phyloP scores from a whole-genome alignment of 2,888 invertebrate genomes.

The Tachina lurida region DNA sequence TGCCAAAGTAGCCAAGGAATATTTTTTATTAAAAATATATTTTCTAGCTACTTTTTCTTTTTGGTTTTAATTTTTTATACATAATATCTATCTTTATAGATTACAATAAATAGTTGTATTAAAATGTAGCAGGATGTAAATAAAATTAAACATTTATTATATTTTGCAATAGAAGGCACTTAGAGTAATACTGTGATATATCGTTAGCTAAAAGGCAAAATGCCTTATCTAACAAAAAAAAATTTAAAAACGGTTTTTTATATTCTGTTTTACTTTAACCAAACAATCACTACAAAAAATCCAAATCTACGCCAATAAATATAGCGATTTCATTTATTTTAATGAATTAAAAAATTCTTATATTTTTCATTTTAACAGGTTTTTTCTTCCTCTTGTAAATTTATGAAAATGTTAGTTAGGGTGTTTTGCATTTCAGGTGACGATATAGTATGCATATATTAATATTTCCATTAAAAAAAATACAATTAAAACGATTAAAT shows the following conservation, averaged over 20 bases:
- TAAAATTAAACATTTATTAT: neutral
- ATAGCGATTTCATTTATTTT: too few species aligned
- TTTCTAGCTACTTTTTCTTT: neutral
- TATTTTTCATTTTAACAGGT: too few species aligned
- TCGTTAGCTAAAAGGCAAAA: neutral
- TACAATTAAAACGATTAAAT: neutral
- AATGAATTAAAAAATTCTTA: too few species aligned
- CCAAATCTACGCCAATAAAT: too few species aligned
- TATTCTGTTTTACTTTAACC: too few species aligned
- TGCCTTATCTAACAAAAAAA: too few species aligned
- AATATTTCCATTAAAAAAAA: neutral
- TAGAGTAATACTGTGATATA: neutral
- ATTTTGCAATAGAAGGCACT: neutral
- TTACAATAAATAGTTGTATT: slow-evolving; percentile 14
- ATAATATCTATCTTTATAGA: neutral
- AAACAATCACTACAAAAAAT: too few species aligned
- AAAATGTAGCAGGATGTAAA: neutral
- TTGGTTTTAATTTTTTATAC: neutral
- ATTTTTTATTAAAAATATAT: slow-evolving; percentile 28
- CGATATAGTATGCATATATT: too few species aligned
- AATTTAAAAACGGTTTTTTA: too few species aligned
- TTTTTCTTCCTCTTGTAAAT: too few species aligned
- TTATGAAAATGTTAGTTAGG: too few species aligned
- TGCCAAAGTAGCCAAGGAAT: slow-evolving; percentile 43
- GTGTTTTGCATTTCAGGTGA: too few species aligned